These are phyloP conservation scores for Lypha dubia DNA, from an alignment of 2,888 invertebrate genomes.

Conservation along the genomic window DNA sequence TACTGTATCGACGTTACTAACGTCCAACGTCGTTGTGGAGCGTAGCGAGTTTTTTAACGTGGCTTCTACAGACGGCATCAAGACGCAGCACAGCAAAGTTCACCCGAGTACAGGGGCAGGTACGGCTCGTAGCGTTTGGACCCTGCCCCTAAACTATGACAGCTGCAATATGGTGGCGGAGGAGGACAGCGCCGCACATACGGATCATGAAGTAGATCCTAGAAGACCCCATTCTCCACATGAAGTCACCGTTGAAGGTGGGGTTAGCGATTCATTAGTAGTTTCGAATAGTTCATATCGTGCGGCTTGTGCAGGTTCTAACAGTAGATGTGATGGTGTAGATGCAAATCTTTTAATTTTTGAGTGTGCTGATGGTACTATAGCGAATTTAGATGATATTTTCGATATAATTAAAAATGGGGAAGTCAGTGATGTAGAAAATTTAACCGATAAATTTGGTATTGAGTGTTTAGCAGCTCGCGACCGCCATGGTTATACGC, in stretches of 20 bases:
- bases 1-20: constrained; percentile 71
- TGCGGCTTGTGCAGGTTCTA: constrained; percentile 45
- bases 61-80: constrained; percentile 82
- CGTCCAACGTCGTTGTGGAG: constrained; percentile 76
- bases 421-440: constrained; percentile 92
- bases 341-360: constrained; percentile 80
- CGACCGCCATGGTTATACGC: constrained; percentile 96
- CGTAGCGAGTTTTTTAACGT: constrained; percentile 82
- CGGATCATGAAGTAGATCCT: constrained; percentile 82
- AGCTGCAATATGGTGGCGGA: constrained; percentile 91
- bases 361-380: constrained; percentile 79
- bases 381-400: constrained; percentile 86
- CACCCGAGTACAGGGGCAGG: constrained; percentile 92
- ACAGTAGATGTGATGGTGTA: constrained; percentile 64
- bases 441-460: constrained; percentile 91
- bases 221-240: constrained; percentile 79
- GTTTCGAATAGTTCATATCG: constrained; percentile 53
- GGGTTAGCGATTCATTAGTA: constrained; percentile 74
- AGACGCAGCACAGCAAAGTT: constrained; percentile 85
- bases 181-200: constrained; percentile 85
- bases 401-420: constrained; percentile 94
- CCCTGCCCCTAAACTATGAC: constrained; percentile 89
- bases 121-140: constrained; percentile 93
- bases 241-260: constrained; percentile 72
- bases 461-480: constrained; percentile 90